These are phyloP conservation scores for Acanthosepion esculentum DNA, from an alignment of 2,888 invertebrate genomes.

Conservation along the genomic window DNA sequence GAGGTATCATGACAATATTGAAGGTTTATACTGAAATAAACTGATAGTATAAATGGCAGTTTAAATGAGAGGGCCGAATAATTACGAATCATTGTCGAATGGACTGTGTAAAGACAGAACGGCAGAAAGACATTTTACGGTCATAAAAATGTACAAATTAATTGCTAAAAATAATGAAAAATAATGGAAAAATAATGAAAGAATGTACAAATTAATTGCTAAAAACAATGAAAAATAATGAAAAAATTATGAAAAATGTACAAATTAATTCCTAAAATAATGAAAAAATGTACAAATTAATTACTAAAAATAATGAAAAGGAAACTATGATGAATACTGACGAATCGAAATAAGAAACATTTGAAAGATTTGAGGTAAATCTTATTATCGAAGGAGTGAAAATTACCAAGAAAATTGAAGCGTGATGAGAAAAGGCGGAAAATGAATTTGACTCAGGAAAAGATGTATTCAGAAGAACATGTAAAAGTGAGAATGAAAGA, in stretches of 20 bases:
- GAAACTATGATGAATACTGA: background rate
- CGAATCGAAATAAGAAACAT: background rate
- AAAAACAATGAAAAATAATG: too few species aligned
- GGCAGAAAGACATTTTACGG: background rate
- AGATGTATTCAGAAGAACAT: too few species aligned
- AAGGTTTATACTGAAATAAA: background rate
- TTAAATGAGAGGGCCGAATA: background rate
- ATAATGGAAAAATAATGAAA: too few species aligned
- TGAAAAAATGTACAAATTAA: too few species aligned
- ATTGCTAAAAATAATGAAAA: background rate
- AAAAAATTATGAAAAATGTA: too few species aligned
- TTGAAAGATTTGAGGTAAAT: background rate
- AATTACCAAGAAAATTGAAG: background rate
- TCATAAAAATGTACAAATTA: slow-evolving; percentile 2
- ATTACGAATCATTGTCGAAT: background rate
- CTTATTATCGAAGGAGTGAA: background rate
- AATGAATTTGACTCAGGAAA: background rate
- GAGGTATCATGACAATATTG: background rate
- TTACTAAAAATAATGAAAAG: background rate
- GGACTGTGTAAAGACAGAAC: background rate
- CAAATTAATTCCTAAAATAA: background rate
- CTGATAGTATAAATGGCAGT: background rate
- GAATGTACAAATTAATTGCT: too few species aligned
- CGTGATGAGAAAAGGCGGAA: background rate
- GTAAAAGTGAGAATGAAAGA: background rate